Conservation (phyloP, 2,888 invertebrate genomes). For the Acronicta alni region DNA sequence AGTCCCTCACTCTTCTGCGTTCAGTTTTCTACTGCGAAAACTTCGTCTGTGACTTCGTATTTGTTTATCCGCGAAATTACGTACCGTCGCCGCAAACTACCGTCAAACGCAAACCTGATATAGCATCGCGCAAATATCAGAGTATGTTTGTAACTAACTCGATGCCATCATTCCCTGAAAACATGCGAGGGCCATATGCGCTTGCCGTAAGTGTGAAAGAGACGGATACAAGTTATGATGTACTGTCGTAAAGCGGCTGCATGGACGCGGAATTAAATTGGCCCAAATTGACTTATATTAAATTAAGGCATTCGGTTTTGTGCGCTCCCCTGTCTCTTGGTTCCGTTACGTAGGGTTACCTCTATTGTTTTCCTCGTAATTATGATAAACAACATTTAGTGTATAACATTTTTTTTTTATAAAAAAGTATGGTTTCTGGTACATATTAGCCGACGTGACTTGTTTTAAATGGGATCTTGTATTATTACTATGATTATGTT, state of each 20-base stretch:
- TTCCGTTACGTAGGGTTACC: conserved; percentile 70
- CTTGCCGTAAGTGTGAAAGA: conserved; percentile 59
- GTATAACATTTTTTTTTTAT: neutral
- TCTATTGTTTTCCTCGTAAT: conserved; percentile 47
- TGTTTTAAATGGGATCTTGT: neutral
- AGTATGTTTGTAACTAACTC: conserved; percentile 61
- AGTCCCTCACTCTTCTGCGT: conserved; percentile 1
- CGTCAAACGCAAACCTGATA: conserved; percentile 36
- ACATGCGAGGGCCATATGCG: conserved; percentile 51
- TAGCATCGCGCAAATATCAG: conserved; percentile 44
- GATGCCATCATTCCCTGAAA: conserved; percentile 55
- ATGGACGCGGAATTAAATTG: conserved; percentile 85
- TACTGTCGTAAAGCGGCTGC: conserved; percentile 71
- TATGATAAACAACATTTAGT: conserved; percentile 26
- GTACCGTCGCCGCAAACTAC: conserved; percentile 17
- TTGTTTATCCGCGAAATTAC: conserved; percentile 30
- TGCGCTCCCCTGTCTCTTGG: conserved; percentile 76
- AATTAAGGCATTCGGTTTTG: conserved; percentile 87
- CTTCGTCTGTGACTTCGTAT: conserved; percentile 17
- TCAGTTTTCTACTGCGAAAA: conserved; percentile 12
- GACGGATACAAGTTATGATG: conserved; percentile 64
- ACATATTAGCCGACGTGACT: neutral
- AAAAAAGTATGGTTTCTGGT: neutral
- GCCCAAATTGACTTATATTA: conserved; percentile 87
- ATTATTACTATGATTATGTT: neutral